Conservation (phyloP, 1,140 invertebrate species). For the Pseudomyrmex sp. region DNA sequence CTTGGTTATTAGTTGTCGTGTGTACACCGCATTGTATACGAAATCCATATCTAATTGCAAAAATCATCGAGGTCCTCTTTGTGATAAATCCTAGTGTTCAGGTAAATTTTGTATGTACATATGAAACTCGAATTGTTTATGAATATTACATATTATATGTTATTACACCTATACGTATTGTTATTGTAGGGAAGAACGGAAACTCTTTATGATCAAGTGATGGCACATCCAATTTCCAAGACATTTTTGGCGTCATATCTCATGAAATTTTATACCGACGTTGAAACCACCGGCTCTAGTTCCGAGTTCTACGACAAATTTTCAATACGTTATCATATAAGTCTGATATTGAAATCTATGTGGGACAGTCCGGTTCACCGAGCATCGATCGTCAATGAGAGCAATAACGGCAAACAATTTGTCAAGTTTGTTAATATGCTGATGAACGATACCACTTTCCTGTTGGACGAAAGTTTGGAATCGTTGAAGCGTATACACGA, state of each 20-base stretch:
- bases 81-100: conserved; percentile 95
- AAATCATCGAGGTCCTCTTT: conserved; percentile 97
- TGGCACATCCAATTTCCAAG: conserved; percentile 95
- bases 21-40: conserved; percentile 96
- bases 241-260: conserved; percentile 93
- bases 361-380: conserved; percentile 90
- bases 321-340: conserved; percentile 98
- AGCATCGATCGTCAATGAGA: conserved; percentile 92
- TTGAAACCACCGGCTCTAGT: conserved; percentile 98
- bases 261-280: conserved; percentile 99
- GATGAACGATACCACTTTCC: conserved; percentile 99
- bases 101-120: conserved; percentile 77
- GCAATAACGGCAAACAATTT: conserved; percentile 95
- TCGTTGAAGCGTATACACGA: conserved; percentile 98
- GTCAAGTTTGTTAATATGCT: conserved; percentile 99
- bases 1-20: conserved; percentile 94
- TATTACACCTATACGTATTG: conserved; percentile 8
- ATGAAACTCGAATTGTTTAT: not conserved
- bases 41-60: conserved; percentile 98
- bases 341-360: conserved; percentile 96
- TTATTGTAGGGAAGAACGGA: conserved; percentile 86
- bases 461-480: conserved; percentile 98
- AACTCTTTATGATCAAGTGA: conserved; percentile 88
- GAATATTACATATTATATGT: not conserved
- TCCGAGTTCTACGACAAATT: conserved; percentile 99